phyloP scores from a whole-genome alignment of 1,140 invertebrate genomes.

The Drosophila bipectinata region DNA sequence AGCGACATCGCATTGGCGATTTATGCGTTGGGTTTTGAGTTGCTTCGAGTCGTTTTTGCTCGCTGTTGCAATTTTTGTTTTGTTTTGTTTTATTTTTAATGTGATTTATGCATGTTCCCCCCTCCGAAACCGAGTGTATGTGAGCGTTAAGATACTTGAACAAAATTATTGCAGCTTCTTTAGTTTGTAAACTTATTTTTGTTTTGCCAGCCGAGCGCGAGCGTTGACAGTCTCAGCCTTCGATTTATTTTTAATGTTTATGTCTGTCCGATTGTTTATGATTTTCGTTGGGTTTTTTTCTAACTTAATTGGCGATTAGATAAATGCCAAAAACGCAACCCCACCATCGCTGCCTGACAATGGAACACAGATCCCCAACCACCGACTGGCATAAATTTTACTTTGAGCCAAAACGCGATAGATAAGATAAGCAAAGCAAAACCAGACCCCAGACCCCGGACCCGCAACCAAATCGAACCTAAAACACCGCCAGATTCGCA shows the following conservation, averaged over 20 bases:
- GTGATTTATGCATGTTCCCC: slow-evolving; percentile 77
- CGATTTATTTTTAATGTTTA: slow-evolving; percentile 83
- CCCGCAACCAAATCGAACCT: slow-evolving; percentile 20
- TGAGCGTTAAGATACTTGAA: slow-evolving; percentile 68
- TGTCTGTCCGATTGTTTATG: slow-evolving; percentile 80
- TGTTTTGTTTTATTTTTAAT: slow-evolving; percentile 81
- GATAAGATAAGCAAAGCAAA: slow-evolving; percentile 67
- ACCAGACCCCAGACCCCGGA: background rate
- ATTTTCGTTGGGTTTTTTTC: slow-evolving; percentile 62
- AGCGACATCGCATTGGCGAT: slow-evolving; percentile 44
- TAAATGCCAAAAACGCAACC: slow-evolving; percentile 58
- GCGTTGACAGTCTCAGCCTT: slow-evolving; percentile 72
- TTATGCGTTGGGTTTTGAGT: slow-evolving; percentile 70
- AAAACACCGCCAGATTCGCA: slow-evolving; percentile 29
- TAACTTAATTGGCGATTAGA: slow-evolving; percentile 78
- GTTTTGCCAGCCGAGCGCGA: slow-evolving; percentile 13
- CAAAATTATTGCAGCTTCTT: slow-evolving; percentile 79
- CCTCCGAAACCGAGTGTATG: slow-evolving; percentile 15
- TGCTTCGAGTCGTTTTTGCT: slow-evolving; percentile 39
- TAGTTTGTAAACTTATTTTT: slow-evolving; percentile 44
- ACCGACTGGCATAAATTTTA: slow-evolving; percentile 71
- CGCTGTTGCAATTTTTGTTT: slow-evolving; percentile 76
- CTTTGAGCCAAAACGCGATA: slow-evolving; percentile 69
- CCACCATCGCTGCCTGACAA: slow-evolving; percentile 19
- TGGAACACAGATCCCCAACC: slow-evolving; percentile 30